phyloP scores from a whole-genome alignment of 2,113 vertebrate species.

The Esox niger region DNA sequence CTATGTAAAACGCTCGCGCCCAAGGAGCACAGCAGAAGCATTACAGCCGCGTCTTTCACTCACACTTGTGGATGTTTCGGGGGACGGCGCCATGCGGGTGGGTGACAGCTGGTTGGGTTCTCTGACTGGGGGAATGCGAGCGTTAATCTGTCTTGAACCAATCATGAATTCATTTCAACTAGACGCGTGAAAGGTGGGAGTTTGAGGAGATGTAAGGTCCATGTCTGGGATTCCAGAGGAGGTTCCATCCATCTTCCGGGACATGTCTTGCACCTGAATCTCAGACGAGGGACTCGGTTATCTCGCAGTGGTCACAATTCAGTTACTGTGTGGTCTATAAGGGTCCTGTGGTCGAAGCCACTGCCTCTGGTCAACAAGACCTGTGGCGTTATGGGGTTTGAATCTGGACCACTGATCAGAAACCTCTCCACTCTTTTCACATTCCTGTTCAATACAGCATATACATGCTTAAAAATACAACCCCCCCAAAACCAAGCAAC shows the following conservation, averaged over 20 bases:
- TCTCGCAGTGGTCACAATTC: no score
- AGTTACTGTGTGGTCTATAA: no score
- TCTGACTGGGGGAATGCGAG: constrained; percentile 43
- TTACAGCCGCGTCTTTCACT: constrained; percentile 56
- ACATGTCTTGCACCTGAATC: not conserved
- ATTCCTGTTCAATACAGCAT: no score
- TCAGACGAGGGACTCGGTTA: constrained; percentile 4
- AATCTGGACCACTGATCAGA: no score
- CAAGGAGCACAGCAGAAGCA: constrained; percentile 66
- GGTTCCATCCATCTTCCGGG: not conserved
- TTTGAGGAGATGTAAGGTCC: not conserved
- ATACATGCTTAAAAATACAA: no score
- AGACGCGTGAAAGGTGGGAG: not conserved
- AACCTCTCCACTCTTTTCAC: no score
- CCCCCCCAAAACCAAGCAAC: no score
- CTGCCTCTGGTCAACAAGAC: no score
- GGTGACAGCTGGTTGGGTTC: constrained; percentile 66
- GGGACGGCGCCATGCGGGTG: constrained; percentile 21
- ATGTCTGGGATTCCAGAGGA: not conserved
- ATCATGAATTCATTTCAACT: constrained; percentile 1
- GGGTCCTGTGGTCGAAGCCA: no score
- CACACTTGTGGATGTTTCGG: constrained; percentile 54
- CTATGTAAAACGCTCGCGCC: constrained; percentile 63
- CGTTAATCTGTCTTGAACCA: constrained; percentile 43
- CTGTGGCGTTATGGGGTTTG: no score